A percentile compares a stretch with the other conserved stretches of the same genome.
Conservation (phyloP, 2,797 vertebrate genomes). For the Nasua narica region DNA sequence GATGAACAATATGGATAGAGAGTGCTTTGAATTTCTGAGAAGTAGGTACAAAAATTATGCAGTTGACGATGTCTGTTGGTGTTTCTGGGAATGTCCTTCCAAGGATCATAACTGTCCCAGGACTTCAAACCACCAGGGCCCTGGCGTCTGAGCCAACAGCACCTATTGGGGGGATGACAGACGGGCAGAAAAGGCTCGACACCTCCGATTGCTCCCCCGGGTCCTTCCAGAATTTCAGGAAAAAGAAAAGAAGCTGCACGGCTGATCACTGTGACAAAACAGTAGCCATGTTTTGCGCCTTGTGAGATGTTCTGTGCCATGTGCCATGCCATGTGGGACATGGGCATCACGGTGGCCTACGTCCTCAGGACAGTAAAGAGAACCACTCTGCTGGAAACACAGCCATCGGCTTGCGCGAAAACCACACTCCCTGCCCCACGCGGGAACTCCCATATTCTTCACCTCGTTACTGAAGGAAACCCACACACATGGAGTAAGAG, state of each 20-base stretch:
- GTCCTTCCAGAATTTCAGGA: background rate
- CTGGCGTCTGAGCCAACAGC: background rate
- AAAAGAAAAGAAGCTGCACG: background rate
- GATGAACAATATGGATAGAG: background rate
- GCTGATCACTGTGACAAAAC: background rate
- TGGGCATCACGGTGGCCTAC: background rate
- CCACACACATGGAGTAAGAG: background rate
- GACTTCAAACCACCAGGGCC: background rate
- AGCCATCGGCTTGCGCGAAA: background rate
- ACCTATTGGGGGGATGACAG: background rate
- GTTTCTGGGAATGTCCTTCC: background rate
- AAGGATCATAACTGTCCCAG: background rate
- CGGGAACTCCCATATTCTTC: background rate
- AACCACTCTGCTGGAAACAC: background rate
- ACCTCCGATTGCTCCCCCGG: background rate
- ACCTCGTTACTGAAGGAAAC: background rate
- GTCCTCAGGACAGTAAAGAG: background rate
- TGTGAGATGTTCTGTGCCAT: too few species aligned
- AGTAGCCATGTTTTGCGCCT: too few species aligned
- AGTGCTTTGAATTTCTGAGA: background rate
- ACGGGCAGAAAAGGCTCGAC: background rate
- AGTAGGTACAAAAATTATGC: background rate
- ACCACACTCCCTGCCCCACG: background rate
- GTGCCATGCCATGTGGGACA: too few species aligned
- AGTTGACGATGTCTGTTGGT: background rate